These are phyloP conservation scores for Tachycineta bicolor DNA, from an alignment of 2,113 vertebrate species.

Conservation along the genomic window DNA sequence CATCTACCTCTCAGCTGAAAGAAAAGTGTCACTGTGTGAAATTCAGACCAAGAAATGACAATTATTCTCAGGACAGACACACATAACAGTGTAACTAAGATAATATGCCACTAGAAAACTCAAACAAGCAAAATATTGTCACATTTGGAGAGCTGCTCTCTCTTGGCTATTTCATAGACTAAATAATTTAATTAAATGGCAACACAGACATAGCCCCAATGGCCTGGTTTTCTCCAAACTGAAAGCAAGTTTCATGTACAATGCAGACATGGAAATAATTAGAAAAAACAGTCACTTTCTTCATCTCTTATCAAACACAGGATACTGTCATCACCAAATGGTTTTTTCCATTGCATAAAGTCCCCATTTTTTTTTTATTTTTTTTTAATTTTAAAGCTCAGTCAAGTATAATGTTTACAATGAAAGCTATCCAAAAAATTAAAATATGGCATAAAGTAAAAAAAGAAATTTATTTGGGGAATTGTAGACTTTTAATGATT, in stretches of 20 bases:
- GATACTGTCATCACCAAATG: slow-evolving; percentile 36
- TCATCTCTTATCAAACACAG: slow-evolving; percentile 49
- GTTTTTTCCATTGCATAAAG: slow-evolving; percentile 56
- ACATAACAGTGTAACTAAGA: neutral
- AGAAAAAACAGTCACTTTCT: slow-evolving; percentile 54
- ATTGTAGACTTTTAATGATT: neutral
- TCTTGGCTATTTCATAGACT: slow-evolving; percentile 23
- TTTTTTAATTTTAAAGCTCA: neutral
- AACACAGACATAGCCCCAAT: neutral
- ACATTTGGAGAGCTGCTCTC: slow-evolving; percentile 18
- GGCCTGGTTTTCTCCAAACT: slow-evolving; percentile 37
- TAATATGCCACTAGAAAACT: neutral
- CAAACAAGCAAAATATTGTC: neutral
- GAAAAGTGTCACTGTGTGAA: neutral
- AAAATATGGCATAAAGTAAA: neutral
- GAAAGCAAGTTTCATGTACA: slow-evolving; percentile 41
- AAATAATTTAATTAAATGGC: slow-evolving; percentile 50
- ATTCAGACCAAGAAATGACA: neutral
- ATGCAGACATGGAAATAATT: slow-evolving; percentile 51
- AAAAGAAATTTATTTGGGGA: neutral
- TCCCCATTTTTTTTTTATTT: neutral
- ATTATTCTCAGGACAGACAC: neutral
- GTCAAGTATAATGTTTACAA: slow-evolving; percentile 26
- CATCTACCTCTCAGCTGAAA: neutral
- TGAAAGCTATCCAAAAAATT: slow-evolving; percentile 2